Percentiles rank a stretch among this genome's conserved stretches.
Evolutionary conservation across 2,888 invertebrate species (phyloP).

Genomic region (Megamerina dolium): DNA sequence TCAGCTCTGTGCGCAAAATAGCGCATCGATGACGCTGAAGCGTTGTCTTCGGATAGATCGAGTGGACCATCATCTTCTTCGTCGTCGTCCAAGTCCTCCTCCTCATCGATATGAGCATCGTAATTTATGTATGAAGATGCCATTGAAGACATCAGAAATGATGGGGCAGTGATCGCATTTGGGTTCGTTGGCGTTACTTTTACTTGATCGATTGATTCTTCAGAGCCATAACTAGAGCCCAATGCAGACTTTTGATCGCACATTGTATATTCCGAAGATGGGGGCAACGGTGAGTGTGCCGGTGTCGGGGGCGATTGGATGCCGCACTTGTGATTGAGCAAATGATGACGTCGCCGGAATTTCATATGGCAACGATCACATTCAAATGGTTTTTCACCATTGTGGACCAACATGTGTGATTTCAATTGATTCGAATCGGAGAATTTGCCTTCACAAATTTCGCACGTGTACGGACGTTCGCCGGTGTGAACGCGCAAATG

Average conservation of each 20-base stretch:
- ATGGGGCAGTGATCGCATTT: slow-evolving; percentile 31
- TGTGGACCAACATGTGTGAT: slow-evolving; percentile 82
- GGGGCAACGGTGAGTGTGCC: slow-evolving; percentile 28
- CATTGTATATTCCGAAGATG: slow-evolving; percentile 30
- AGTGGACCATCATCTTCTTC: slow-evolving; percentile 50
- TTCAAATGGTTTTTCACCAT: slow-evolving; percentile 82
- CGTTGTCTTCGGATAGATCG: slow-evolving; percentile 50
- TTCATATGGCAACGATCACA: slow-evolving; percentile 73
- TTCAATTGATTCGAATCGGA: slow-evolving; percentile 89
- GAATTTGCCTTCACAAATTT: slow-evolving; percentile 77
- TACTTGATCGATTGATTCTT: slow-evolving; percentile 32
- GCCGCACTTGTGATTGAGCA: slow-evolving; percentile 76
- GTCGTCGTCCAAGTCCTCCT: slow-evolving; percentile 14
- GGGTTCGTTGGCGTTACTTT: neutral
- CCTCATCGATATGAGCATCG: neutral
- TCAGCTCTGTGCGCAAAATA: slow-evolving; percentile 48
- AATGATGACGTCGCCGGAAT: slow-evolving; percentile 79
- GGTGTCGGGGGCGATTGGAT: slow-evolving; percentile 45
- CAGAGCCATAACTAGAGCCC: slow-evolving; percentile 43
- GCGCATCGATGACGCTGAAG: slow-evolving; percentile 31
- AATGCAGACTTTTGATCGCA: slow-evolving; percentile 43
- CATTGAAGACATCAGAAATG: slow-evolving; percentile 46
- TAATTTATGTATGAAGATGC: slow-evolving; percentile 31
- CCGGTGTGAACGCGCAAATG: slow-evolving; percentile 89
- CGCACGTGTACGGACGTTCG: slow-evolving; percentile 83